Conservation (phyloP, 2,888 invertebrate species). For the Volucella bombylans region DNA sequence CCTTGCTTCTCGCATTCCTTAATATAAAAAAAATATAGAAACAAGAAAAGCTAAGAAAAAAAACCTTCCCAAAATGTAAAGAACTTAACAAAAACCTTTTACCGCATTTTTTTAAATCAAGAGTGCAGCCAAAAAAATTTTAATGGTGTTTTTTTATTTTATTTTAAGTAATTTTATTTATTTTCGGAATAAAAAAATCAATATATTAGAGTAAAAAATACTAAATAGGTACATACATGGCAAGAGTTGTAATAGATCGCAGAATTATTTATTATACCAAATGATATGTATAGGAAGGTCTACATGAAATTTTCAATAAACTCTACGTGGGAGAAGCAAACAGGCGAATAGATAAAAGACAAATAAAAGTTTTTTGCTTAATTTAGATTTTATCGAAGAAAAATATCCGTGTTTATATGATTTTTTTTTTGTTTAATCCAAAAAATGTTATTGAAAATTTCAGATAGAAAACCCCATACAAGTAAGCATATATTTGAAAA, state of each 20-base stretch:
- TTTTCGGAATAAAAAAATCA: slow-evolving; percentile 20
- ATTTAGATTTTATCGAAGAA: slow-evolving; percentile 37
- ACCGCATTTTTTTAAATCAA: no score
- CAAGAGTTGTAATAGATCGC: slow-evolving; percentile 57
- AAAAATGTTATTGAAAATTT: slow-evolving; percentile 66
- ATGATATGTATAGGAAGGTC: slow-evolving; percentile 43
- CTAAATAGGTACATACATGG: slow-evolving; percentile 60
- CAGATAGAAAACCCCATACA: slow-evolving; percentile 63
- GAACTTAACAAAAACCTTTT: slow-evolving; percentile 2
- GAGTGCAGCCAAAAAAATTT: slow-evolving; percentile 29
- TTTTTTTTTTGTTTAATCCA: slow-evolving; percentile 10
- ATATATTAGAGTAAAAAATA: slow-evolving; percentile 19
- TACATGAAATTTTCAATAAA: slow-evolving; percentile 69
- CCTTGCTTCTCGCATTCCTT: no score
- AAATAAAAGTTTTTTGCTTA: slow-evolving; percentile 58
- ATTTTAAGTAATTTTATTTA: slow-evolving; percentile 30
- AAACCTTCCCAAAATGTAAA: slow-evolving; percentile 33
- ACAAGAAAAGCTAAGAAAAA: no score
- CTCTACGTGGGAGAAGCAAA: slow-evolving; percentile 22
- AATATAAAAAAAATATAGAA: no score
- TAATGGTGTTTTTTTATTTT: slow-evolving; percentile 36
- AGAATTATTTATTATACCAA: slow-evolving; percentile 38
- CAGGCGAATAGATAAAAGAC: slow-evolving; percentile 2
- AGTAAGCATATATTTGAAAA: slow-evolving; percentile 29
- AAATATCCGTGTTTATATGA: slow-evolving; percentile 54